Conservation (phyloP, 2,797 vertebrate species). For the Anisognathus igniventris region DNA sequence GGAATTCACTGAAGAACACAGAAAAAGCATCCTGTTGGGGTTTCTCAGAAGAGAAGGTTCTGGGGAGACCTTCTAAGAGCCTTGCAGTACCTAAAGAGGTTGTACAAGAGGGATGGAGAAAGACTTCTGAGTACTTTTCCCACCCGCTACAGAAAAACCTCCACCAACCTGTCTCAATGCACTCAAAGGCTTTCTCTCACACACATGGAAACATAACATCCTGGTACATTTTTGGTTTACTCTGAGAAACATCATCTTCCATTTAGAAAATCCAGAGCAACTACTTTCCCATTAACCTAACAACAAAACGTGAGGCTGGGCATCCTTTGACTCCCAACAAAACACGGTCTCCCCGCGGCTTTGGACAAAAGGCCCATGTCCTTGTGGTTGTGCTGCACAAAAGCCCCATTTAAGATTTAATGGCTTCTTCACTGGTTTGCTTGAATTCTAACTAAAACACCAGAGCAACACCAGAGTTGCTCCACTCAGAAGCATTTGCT, state of each 20-base stretch:
- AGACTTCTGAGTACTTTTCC: not conserved
- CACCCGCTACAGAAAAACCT: not conserved
- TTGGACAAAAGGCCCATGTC: not conserved
- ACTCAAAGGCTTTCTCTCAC: not conserved
- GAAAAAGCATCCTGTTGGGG: not conserved
- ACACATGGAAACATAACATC: not conserved
- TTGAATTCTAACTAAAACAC: not conserved
- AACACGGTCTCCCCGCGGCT: rapidly evolving
- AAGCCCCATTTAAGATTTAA: not conserved
- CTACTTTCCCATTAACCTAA: not conserved
- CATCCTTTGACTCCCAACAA: not conserved
- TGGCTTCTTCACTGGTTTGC: not conserved
- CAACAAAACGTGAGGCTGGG: not conserved
- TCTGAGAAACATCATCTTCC: not conserved
- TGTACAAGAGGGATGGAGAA: not conserved
- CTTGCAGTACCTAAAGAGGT: not conserved
- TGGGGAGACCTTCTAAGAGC: not conserved
- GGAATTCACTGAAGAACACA: not conserved
- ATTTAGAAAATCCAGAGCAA: not conserved
- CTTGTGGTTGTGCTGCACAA: not conserved
- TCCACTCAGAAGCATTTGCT: not conserved
- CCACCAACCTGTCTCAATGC: not conserved
- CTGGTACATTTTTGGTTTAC: not conserved
- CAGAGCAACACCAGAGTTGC: not conserved
- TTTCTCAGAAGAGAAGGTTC: not conserved